Base-by-base conservation (phyloP, 2,888 invertebrate genomes). In the Fragum whitleyi region DNA sequence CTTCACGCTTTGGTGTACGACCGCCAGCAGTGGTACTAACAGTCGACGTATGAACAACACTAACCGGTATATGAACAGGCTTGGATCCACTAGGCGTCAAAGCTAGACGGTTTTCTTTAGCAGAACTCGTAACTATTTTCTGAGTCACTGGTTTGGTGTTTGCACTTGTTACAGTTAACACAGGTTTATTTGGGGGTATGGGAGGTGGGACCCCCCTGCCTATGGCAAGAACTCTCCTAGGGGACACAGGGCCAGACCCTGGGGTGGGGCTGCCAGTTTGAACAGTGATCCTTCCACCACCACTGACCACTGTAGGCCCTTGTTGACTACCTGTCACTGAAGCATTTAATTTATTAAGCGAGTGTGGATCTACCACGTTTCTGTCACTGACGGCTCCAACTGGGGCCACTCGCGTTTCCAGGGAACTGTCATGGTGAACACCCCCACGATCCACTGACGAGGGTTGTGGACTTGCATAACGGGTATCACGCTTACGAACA, bases 171-270 rank as follows among this genome's bases (percentile, higher is more conserved):
- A 88, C 85, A 68, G 89, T 83, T 55, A 90, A 77, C 74, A 91
- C 88, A 65, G 93, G 93, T 87, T 93, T 93, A 85, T 93, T 93
- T 5, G 93, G 93, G 36, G 93, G 93, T 51, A 93, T 86, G 6
- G 93, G 93, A 11, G 93, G 93, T 0, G 93, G 93, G 6, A 88
- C 88, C 2, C 92, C 92, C 23, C 93, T 83, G 11, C 91, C 91
- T 32, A 87, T 75, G 29, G 89, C 75, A 21, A 86, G 75, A 7
- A 79, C 76, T 78, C 90, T 87, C 7, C 90, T 74, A 1, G 89
- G 88, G 39, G 88, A 85, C 57, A 85, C 81, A 28, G 82, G 87
- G 42, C 85, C 83, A 7, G 86, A 81, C 21, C 72, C 62, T 21
- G 79, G 51, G 57, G 76, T 78, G 28, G 79, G 78, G 32, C 83